Conservation (phyloP, 2,888 invertebrate species). For the Limnephilus rhombicus region DNA sequence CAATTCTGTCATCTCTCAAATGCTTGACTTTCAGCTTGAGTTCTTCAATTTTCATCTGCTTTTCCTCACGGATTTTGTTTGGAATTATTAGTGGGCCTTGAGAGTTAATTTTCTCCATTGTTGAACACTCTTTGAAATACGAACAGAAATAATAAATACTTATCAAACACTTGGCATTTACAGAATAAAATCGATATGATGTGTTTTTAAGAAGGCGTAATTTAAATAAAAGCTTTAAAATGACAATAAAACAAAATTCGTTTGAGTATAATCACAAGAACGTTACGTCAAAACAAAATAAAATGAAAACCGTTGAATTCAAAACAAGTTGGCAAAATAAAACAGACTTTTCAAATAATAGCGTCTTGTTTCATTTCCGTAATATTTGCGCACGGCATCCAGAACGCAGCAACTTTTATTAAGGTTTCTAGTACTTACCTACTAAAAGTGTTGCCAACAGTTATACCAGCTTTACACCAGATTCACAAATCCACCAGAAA, state of each 20-base stretch:
- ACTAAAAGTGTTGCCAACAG: too few relatives aligned
- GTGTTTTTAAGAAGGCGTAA: not conserved
- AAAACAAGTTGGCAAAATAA: constrained; percentile 17
- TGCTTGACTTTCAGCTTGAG: constrained; percentile 68
- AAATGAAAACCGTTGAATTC: constrained; percentile 12
- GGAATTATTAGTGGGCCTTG: not conserved
- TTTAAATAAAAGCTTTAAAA: not conserved
- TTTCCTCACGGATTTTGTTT: constrained; percentile 19
- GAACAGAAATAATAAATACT: not conserved
- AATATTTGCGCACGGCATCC: not conserved
- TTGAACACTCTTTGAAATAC: not conserved
- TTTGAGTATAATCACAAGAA: not conserved
- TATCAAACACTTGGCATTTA: not conserved
- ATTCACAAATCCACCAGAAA: too few relatives aligned
- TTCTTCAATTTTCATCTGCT: constrained; percentile 55
- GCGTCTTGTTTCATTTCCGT: not conserved
- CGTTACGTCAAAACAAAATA: constrained; percentile 33
- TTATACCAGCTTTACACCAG: too few relatives aligned
- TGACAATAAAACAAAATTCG: not conserved
- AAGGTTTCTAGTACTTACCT: not conserved
- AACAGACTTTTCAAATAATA: constrained; percentile 25
- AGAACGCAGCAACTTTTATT: not conserved
- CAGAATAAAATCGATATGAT: not conserved
- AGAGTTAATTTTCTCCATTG: constrained; percentile 40
- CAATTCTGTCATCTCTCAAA: constrained; percentile 72